Conservation (phyloP, 2,888 invertebrate genomes). For the Eumerus sabulonum region DNA sequence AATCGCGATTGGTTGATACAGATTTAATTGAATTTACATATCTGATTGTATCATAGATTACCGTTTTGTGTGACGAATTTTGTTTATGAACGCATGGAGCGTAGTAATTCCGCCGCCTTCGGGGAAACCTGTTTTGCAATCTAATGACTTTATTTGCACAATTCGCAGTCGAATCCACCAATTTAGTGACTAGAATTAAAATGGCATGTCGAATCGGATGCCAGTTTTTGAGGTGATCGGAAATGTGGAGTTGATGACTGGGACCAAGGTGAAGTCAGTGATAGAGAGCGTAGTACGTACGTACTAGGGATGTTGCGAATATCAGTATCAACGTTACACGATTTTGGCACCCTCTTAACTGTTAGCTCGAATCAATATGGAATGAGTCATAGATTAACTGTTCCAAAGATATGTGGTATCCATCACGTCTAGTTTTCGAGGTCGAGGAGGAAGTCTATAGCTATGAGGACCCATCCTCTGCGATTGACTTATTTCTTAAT, state of each 20-base stretch:
- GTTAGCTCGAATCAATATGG: too few species aligned
- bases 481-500: too few species aligned
- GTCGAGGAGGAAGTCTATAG: too few species aligned
- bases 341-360: too few species aligned
- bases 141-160: constrained; percentile 7
- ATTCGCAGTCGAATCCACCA: constrained; percentile 1
- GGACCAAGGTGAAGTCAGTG: too few species aligned
- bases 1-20: constrained; percentile 40
- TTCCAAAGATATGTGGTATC: too few species aligned
- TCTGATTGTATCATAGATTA: constrained; percentile 47
- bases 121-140: constrained; percentile 5
- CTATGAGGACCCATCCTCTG: too few species aligned
- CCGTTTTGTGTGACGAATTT: constrained; percentile 14
- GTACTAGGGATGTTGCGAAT: too few species aligned
- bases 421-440: too few species aligned
- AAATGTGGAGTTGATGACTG: not conserved
- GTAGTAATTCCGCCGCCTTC: constrained; percentile 17
- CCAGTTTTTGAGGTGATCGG: not conserved
- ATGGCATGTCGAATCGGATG: not conserved
- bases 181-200: not conserved
- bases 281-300: too few species aligned
- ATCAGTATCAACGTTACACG: too few species aligned
- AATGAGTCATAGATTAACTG: too few species aligned
- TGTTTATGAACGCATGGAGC: constrained; percentile 6
- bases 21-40: constrained; percentile 61